phyloP scores from a whole-genome alignment of 2,113 vertebrate genomes.

The Gopherus evgoodei region DNA sequence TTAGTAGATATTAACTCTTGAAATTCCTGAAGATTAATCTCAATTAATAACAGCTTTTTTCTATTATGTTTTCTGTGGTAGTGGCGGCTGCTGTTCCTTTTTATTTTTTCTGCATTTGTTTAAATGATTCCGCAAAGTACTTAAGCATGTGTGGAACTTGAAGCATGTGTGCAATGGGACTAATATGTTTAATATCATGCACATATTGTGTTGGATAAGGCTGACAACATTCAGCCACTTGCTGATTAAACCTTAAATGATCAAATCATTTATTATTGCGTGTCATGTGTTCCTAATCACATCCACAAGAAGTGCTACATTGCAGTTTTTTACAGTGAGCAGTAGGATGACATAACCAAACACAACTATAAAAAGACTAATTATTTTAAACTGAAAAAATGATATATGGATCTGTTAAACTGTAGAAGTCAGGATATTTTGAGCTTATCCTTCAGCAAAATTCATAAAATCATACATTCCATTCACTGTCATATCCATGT shows the following conservation, averaged over 20 bases:
- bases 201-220: background rate
- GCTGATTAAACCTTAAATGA: background rate
- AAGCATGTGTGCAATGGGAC: background rate
- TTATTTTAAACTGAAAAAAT: constrained; percentile 31
- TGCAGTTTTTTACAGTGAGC: background rate
- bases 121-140: background rate
- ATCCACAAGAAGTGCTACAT: background rate
- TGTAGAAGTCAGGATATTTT: background rate
- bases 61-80: background rate
- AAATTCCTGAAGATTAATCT: background rate
- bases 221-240: background rate
- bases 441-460: background rate
- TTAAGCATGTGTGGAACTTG: background rate
- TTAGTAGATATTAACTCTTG: background rate
- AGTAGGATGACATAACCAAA: background rate
- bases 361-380: background rate
- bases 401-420: background rate
- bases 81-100: rapidly evolving
- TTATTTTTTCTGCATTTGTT: background rate
- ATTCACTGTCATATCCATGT: background rate
- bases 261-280: background rate
- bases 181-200: background rate
- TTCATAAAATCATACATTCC: background rate
- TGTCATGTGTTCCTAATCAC: background rate
- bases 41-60: background rate